Evolutionary conservation across 2,888 invertebrate species (phyloP), one percentile per base, ranked within the genome.

Genomic region (Colletes collaris): DNA sequence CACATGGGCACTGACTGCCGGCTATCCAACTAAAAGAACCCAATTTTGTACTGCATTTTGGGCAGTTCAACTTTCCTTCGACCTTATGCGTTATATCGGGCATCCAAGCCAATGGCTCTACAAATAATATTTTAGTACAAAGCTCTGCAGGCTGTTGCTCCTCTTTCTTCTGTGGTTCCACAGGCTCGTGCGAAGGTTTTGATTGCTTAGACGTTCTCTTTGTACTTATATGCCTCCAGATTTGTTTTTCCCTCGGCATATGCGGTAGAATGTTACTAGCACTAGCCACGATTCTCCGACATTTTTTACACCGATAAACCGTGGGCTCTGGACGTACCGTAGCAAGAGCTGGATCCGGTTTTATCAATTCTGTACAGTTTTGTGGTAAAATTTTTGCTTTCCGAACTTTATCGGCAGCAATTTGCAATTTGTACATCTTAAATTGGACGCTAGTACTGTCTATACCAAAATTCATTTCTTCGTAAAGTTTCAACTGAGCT

Each of bases 61-160:
- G 97, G 92, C 98, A 97, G 92, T 96, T 95, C 81, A 98, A 94
- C 93, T 98, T 98, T 53, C 98, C 98, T 89, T 97, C 96, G 13
- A 96, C 94, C 73, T 94, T 94, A 87, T 95, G 95, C 55, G 95
- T 94, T 60, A 96, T 95, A 88, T 95, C 95, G 65, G 94, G 94
- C 98, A 98, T 98, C 98, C 98, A 98, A 11, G 95, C 94, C 90
- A 98, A 94, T 0, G 98, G 98, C 93, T 98, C 98, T 80, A 98
- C 95, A 93, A 98, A 98, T 93, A 97, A 95, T 86, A 96, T 97
- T 88, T 95, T 95, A 4, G 94, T 95, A 91, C 98, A 98, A 66
- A 93, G 90, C 71, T 94, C 94, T 4, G 90, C 87, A 19, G 79
- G 72, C 5, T 79, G 80, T 44, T 86, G 71, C 16, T 86, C 85